These are phyloP conservation scores for Miltochrista miniata DNA, from an alignment of 2,888 invertebrate species.

Conservation along the genomic window DNA sequence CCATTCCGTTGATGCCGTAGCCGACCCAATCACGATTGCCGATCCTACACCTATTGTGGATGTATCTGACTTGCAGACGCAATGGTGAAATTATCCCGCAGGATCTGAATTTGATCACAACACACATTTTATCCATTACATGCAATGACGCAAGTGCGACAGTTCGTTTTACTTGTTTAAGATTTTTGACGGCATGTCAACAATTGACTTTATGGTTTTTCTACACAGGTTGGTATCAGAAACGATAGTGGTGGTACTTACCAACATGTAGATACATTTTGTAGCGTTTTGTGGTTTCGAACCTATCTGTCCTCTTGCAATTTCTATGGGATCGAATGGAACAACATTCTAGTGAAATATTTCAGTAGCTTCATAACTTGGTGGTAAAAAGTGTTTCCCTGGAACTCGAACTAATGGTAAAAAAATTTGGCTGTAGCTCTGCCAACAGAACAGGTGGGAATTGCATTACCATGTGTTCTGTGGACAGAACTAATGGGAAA, in stretches of 20 bases:
- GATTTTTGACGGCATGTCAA: not conserved
- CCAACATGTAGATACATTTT: not conserved
- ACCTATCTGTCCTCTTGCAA: too few relatives aligned
- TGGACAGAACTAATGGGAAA: too few relatives aligned
- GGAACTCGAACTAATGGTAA: too few relatives aligned
- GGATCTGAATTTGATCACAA: conserved; percentile 34
- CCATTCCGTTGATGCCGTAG: conserved; percentile 83
- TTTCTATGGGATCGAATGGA: too few relatives aligned
- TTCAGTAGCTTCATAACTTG: too few relatives aligned
- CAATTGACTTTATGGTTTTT: not conserved
- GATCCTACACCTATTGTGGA: conserved; percentile 63
- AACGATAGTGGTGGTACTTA: too few relatives aligned
- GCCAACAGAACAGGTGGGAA: too few relatives aligned
- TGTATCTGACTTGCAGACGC: conserved; percentile 30
- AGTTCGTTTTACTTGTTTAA: not conserved
- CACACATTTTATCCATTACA: not conserved
- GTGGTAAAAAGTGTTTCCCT: too few relatives aligned
- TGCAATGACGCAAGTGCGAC: not conserved
- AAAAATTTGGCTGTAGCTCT: too few relatives aligned
- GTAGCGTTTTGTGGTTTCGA: too few relatives aligned
- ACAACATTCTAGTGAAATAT: too few relatives aligned
- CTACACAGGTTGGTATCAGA: not conserved
- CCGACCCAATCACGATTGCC: conserved; percentile 88
- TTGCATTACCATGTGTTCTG: too few relatives aligned
- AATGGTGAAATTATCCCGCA: conserved; percentile 18